Conservation (phyloP, 2,113 vertebrate species). For the Burhinus oedicnemus region DNA sequence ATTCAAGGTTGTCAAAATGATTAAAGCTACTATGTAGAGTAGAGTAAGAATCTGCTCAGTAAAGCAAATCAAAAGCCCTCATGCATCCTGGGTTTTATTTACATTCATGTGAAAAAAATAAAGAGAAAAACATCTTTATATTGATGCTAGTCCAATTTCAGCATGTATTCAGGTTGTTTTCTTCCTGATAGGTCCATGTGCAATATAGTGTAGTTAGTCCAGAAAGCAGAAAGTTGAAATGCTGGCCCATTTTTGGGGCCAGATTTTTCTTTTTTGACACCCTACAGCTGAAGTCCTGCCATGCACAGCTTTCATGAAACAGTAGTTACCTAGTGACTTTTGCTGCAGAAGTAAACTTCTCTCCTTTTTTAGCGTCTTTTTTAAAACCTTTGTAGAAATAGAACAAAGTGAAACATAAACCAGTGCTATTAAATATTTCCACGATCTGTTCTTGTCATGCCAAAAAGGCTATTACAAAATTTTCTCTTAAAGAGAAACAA, state of each 20-base stretch:
- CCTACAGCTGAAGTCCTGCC: not conserved
- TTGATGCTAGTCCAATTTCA: not conserved
- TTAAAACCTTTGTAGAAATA: not conserved
- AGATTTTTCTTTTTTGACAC: not conserved
- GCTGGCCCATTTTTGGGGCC: not conserved
- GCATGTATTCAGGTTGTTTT: not conserved
- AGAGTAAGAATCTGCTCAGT: not conserved
- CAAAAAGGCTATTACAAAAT: not conserved
- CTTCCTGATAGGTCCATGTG: not conserved
- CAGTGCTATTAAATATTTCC: not conserved
- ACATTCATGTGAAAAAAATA: not conserved
- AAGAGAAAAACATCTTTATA: not conserved
- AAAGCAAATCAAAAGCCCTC: not conserved
- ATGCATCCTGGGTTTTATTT: not conserved
- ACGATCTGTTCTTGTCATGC: not conserved
- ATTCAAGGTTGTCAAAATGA: not conserved
- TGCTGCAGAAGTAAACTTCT: not conserved
- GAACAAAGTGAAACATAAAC: not conserved
- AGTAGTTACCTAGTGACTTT: not conserved
- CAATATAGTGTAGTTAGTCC: not conserved
- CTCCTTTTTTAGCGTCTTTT: not conserved
- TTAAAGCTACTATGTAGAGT: not conserved
- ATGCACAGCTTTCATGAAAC: not conserved
- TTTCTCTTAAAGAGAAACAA: not conserved
- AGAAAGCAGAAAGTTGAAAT: conserved; percentile 7